Base-by-base conservation (phyloP, 2,797 vertebrate species). In the Alexandromys oeconomus region DNA sequence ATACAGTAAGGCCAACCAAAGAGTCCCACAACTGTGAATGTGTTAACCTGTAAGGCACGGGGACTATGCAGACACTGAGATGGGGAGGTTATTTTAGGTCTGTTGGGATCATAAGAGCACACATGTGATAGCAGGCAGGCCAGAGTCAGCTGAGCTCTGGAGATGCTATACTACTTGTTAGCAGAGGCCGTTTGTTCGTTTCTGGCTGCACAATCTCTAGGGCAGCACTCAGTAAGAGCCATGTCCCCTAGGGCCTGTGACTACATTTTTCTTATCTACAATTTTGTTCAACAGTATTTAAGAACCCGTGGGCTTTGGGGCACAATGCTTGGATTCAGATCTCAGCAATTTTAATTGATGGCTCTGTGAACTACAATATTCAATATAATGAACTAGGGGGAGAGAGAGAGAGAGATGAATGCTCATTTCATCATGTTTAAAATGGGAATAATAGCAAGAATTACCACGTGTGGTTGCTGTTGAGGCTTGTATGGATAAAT, bases 261-360 rank as follows among this genome's bases (percentile, higher is more conserved):
- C 59, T 51, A 2, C 2, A 79, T 19, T 89, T 78, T 78, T 57
- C 1, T 69, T 37, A 63, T 0, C 15, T 19, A 82, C 8, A 82
- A 12, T 92, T 86, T 91, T 65, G 91, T 37, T 57, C 40, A 63
- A 34, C 7, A 87, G 81, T 79, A 46, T 87, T 80, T 85, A 78
- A 86, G 63, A 93, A 89, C 15, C 61, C 27, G 21, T 23, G 14
- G 57, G 67, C 9, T 93, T 59, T 43, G 46, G 14, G 59, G 14
- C 69, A 93, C 37, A 89, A 31, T 87, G 1, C 31, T 21, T 81
- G 69, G 12, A n/a, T 94, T 97, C 69, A 89, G 81, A 73, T 89
- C 21, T 31, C 27, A 76, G 43, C 37, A 86, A 80, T 31, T 89
- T 48, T 79, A 10, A 34, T 79, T 40, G 65, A 27, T 82, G 74